A percentile compares a stretch with the other conserved stretches of the same genome.
Conservation (phyloP, 1,140 invertebrate genomes). For the Leptonema lineaticorne region DNA sequence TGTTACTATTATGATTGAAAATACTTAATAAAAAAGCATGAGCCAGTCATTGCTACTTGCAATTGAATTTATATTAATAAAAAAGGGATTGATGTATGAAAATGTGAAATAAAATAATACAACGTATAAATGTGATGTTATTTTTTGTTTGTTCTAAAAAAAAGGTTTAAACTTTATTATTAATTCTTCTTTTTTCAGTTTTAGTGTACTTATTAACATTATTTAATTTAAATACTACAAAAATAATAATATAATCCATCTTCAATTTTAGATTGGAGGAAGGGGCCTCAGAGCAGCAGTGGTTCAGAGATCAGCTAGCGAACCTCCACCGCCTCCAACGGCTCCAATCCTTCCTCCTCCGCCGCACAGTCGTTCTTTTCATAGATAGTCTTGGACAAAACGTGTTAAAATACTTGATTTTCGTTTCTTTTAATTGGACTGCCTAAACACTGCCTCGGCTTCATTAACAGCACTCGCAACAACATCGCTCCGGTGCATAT, state of each 20-base stretch:
- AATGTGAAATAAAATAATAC: too few relatives aligned
- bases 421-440: background rate
- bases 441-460: background rate
- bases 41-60: too few relatives aligned
- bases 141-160: too few relatives aligned
- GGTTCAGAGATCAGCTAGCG: conserved; percentile 63
- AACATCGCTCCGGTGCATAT: background rate
- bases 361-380: conserved; percentile 54
- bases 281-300: conserved; percentile 49
- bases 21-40: too few relatives aligned
- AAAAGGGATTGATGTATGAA: too few relatives aligned
- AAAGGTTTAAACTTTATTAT: too few relatives aligned
- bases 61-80: too few relatives aligned
- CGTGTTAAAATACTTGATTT: background rate
- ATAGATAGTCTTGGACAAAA: conserved; percentile 44
- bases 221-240: too few relatives aligned
- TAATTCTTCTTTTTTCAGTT: too few relatives aligned
- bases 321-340: conserved; percentile 58
- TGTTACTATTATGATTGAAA: too few relatives aligned
- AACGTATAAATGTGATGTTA: too few relatives aligned
- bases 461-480: background rate
- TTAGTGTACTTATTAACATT: too few relatives aligned
- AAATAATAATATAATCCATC: conserved; percentile 4
- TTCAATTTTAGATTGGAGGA: conserved; percentile 5
- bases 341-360: conserved; percentile 52